Conservation (phyloP, 2,113 vertebrate species). For the Gallinago media region DNA sequence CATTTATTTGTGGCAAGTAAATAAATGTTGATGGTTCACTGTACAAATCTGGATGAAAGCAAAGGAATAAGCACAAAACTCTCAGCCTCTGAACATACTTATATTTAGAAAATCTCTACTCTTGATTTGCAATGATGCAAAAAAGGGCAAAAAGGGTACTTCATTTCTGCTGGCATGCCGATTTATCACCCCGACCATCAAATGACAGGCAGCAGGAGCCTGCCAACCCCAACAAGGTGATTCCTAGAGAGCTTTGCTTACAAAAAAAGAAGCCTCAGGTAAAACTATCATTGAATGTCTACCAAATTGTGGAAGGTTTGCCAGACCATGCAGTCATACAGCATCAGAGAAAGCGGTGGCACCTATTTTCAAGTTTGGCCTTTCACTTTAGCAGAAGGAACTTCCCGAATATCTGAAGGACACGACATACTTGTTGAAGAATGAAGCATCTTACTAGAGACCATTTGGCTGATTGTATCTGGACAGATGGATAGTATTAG, state of each 20-base stretch:
- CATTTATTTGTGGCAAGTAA: background rate
- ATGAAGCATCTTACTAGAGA: background rate
- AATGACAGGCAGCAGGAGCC: background rate
- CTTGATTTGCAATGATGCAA: background rate
- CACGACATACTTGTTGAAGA: background rate
- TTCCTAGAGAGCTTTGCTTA: background rate
- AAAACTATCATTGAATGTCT: background rate
- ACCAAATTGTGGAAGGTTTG: background rate
- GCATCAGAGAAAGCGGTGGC: background rate
- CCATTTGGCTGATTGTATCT: background rate
- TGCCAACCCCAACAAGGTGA: background rate
- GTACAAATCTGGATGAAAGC: background rate
- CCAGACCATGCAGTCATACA: background rate
- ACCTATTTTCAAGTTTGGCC: background rate
- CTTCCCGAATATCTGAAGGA: background rate
- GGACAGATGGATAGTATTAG: background rate
- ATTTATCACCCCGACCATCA: background rate
- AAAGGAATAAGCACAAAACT: background rate
- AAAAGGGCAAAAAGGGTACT: background rate
- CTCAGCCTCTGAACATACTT: background rate
- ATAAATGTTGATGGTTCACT: background rate
- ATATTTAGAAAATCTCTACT: background rate
- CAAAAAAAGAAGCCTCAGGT: background rate
- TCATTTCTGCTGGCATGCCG: background rate
- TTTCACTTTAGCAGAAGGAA: background rate